These are phyloP conservation scores for Epinephelus cyanopodus DNA, from an alignment of 2,113 vertebrate genomes.

Conservation along the genomic window DNA sequence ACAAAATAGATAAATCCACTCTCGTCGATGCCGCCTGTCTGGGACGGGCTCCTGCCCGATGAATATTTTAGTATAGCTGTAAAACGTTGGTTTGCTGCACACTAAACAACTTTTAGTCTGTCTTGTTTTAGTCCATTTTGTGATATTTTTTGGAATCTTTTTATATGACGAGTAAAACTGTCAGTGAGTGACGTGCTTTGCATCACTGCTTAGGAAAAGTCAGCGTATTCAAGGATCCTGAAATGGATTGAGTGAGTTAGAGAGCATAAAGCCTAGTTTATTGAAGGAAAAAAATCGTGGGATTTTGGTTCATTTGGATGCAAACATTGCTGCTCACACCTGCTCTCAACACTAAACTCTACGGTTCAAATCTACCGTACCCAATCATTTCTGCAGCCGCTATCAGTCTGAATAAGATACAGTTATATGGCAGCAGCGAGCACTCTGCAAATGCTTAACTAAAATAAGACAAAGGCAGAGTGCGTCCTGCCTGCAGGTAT, in stretches of 20 bases:
- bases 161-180: conserved; percentile 3
- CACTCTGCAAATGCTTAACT: conserved; percentile 16
- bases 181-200: conserved; percentile 36
- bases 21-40: conserved; percentile 22
- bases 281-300: neutral
- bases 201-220: neutral
- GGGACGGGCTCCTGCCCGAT: conserved; percentile 22
- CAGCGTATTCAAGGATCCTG: neutral
- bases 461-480: conserved; percentile 41
- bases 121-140: conserved; percentile 34
- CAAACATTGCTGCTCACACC: neutral
- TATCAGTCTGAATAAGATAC: neutral
- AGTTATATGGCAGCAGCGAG: neutral
- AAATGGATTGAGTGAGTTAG: neutral
- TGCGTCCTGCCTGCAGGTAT: conserved; percentile 7
- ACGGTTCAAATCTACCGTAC: neutral
- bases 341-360: neutral
- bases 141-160: conserved; percentile 12
- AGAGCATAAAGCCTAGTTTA: neutral
- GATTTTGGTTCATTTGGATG: neutral
- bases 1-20: conserved; percentile 66
- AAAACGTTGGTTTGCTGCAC: conserved; percentile 43
- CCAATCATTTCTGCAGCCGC: neutral
- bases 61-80: conserved; percentile 62
- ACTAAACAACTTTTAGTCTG: conserved; percentile 36